A percentile compares a stretch with the other conserved stretches of the same genome.
phyloP scores from a whole-genome alignment of 2,888 invertebrate genomes.

The Busseola fusca region DNA sequence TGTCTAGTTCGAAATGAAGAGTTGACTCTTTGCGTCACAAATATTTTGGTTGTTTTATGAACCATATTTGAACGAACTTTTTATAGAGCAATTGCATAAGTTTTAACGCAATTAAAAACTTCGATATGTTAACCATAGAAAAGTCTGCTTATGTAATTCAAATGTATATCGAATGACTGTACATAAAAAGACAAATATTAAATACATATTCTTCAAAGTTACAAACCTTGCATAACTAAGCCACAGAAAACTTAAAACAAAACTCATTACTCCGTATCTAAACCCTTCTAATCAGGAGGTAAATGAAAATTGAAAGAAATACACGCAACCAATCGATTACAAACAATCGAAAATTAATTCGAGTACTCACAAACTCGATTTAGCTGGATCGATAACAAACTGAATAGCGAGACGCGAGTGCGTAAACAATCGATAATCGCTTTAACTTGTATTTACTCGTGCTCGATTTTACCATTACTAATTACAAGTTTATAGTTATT shows the following conservation, averaged over 20 bases:
- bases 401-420: conserved; percentile 69
- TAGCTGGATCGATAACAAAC: conserved; percentile 64
- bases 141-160: background rate
- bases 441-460: conserved; percentile 69
- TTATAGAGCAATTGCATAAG: background rate
- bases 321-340: conserved; percentile 76
- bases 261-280: conserved; percentile 18
- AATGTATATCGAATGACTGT: background rate
- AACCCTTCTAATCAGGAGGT: conserved; percentile 44
- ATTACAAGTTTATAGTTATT: conserved; percentile 86
- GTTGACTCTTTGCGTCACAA: conserved; percentile 10
- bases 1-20: conserved; percentile 35
- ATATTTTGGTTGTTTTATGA: conserved; percentile 31
- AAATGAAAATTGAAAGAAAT: conserved; percentile 57
- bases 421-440: conserved; percentile 81
- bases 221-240: background rate
- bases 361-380: conserved; percentile 63
- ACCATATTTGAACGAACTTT: conserved; percentile 3
- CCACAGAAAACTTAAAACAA: conserved; percentile 5
- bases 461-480: conserved; percentile 82
- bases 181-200: background rate
- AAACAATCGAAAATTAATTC: conserved; percentile 70
- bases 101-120: background rate
- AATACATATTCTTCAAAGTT: background rate
- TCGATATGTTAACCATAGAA: background rate